These are phyloP conservation scores for Solea senegalensis DNA, from an alignment of 2,113 vertebrate species.

Conservation along the genomic window DNA sequence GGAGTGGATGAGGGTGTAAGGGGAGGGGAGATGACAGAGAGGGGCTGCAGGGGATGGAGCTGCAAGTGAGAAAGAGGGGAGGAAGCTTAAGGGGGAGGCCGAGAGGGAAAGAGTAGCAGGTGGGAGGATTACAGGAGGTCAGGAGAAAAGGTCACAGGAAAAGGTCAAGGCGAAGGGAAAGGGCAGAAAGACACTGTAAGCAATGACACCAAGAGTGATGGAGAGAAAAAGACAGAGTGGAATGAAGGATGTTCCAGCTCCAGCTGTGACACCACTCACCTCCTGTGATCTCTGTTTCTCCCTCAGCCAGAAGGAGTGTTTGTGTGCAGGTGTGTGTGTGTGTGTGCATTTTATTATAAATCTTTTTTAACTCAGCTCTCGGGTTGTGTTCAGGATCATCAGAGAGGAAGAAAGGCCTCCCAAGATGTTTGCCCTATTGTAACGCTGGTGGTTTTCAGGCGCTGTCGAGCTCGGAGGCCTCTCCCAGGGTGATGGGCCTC, in stretches of 20 bases:
- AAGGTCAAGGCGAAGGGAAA: constrained; percentile 28
- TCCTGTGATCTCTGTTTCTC: constrained; percentile 45
- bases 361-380: neutral
- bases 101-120: constrained; percentile 37
- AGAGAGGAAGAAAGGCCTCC: constrained; percentile 39
- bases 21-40: constrained; percentile 42
- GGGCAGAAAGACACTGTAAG: constrained; percentile 4
- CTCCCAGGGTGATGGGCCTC: constrained; percentile 55
- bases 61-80: constrained; percentile 4
- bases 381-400: constrained; percentile 1
- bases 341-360: neutral
- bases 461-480: constrained; percentile 43
- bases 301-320: constrained; percentile 16
- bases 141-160: constrained; percentile 47
- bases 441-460: constrained; percentile 36
- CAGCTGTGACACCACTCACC: constrained; percentile 62
- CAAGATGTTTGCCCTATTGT: constrained; percentile 42
- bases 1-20: constrained; percentile 22
- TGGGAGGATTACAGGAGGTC: constrained; percentile 54
- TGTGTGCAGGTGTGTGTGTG: constrained; percentile 5
- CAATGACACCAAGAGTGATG: constrained; percentile 13
- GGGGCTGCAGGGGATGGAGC: constrained; percentile 36
- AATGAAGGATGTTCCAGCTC: constrained; percentile 23
- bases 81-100: constrained; percentile 10
- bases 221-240: constrained; percentile 20